These are phyloP conservation scores for Eucidaris tribuloides DNA, from an alignment of 35 echinoderm and acorn worm genomes.

Conservation along the genomic window DNA sequence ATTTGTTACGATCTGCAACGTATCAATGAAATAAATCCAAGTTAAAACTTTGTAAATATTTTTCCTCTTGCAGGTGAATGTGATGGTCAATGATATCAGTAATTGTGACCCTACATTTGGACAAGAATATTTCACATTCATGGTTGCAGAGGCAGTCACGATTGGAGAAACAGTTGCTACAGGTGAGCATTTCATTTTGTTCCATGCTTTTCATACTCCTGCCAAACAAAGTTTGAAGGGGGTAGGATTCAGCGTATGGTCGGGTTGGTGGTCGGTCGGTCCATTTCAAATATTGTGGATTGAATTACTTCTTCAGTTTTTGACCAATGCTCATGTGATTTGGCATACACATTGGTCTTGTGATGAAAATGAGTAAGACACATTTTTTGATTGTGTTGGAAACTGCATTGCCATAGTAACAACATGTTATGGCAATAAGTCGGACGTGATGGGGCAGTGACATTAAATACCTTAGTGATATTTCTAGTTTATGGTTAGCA, in stretches of 20 bases:
- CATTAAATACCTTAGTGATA: not conserved
- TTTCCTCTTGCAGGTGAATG: slow-evolving; percentile 66
- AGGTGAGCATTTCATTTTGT: slow-evolving; percentile 16
- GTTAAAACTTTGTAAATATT: not conserved
- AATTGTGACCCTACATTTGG: slow-evolving; percentile 73
- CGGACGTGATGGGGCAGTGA: not conserved
- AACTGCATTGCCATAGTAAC: too few relatives aligned
- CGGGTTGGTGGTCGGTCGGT: too few relatives aligned
- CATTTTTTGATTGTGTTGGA: too few relatives aligned
- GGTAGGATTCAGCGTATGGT: too few relatives aligned
- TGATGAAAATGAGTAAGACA: not conserved
- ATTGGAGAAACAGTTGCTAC: slow-evolving; percentile 26
- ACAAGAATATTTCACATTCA: slow-evolving; percentile 47
- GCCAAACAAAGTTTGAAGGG: too few relatives aligned
- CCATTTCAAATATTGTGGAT: too few relatives aligned
- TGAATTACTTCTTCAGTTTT: too few relatives aligned
- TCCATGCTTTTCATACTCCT: not conserved
- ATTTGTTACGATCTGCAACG: not conserved
- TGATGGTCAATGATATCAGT: slow-evolving; percentile 65
- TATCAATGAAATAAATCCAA: not conserved
- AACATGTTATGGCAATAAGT: too few relatives aligned
- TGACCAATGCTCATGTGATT: too few relatives aligned
- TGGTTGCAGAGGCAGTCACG: slow-evolving; percentile 31
- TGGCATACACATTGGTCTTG: not conserved
- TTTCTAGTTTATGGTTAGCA: too few relatives aligned